Percentiles rank a stretch among this genome's conserved stretches.
Conservation (phyloP, 1,140 invertebrate genomes). For the Frieseomelitta varia region DNA sequence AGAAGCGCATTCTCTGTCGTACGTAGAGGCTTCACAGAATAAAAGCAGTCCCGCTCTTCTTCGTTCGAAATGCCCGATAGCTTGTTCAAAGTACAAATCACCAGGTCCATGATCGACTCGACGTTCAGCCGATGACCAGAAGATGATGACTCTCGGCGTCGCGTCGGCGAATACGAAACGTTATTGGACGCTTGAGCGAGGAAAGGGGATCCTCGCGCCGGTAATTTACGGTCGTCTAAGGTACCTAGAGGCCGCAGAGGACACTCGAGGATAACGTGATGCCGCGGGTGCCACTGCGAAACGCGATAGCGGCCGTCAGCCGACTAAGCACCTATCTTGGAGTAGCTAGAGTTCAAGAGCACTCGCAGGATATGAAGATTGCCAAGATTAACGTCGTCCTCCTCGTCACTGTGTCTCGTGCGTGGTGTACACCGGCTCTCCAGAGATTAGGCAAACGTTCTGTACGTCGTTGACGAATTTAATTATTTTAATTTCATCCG, state of each 20-base stretch:
- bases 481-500: no score
- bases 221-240: constrained; percentile 56
- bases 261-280: constrained; percentile 52
- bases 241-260: constrained; percentile 32
- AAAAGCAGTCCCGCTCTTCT: neutral
- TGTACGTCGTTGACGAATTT: neutral
- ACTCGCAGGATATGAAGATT: constrained; percentile 63
- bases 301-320: constrained; percentile 53
- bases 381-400: constrained; percentile 57
- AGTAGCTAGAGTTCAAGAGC: constrained; percentile 41
- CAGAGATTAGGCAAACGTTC: neutral
- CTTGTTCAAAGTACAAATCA: neutral
- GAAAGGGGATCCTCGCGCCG: constrained; percentile 24
- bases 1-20: no score
- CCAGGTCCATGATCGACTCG: no score
- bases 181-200: neutral
- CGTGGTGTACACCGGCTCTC: constrained; percentile 14
- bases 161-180: neutral
- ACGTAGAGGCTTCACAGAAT: neutral
- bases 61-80: neutral
- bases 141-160: neutral
- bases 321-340: constrained; percentile 50
- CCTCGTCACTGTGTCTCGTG: constrained; percentile 16
- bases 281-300: constrained; percentile 26
- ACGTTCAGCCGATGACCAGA: no score